A percentile compares a stretch with the other conserved stretches of the same genome.
phyloP scores from a whole-genome alignment of 2,113 vertebrate genomes.

The Antechinus flavipes region DNA sequence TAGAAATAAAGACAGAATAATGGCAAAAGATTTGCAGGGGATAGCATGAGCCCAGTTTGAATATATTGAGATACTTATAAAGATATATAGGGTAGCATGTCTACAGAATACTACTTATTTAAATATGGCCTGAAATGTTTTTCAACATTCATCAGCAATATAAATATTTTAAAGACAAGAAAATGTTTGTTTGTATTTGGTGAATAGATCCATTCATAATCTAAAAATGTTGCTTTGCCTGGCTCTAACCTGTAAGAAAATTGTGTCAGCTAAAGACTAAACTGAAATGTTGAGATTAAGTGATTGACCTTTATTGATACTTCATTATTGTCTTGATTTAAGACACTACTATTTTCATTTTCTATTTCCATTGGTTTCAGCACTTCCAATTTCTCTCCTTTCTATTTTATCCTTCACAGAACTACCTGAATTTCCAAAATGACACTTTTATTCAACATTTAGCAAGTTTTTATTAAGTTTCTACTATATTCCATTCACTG shows the following conservation, averaged over 20 bases:
- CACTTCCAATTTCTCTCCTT: neutral
- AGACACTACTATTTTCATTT: neutral
- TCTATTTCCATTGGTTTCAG: neutral
- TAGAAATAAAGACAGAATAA: neutral
- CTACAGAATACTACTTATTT: neutral
- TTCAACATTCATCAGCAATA: neutral
- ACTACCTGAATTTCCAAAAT: neutral
- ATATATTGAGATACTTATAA: neutral
- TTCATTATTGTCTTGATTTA: neutral
- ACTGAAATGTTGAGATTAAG: neutral
- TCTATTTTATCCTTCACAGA: neutral
- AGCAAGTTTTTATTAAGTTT: neutral
- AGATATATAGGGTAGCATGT: neutral
- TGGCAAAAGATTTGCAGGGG: neutral
- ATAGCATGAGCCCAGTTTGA: neutral
- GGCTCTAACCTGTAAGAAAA: neutral
- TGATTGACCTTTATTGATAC: neutral
- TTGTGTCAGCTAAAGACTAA: neutral
- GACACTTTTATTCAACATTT: neutral
- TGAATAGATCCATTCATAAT: neutral
- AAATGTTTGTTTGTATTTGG: neutral
- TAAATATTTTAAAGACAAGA: slow-evolving; percentile 16
- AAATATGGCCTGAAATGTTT: neutral
- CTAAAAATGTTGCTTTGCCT: neutral
- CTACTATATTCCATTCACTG: neutral